Evolutionary conservation across 2,797 vertebrate species (phyloP), one percentile per base, ranked within the genome.

Genomic region (Mus minutoides): DNA sequence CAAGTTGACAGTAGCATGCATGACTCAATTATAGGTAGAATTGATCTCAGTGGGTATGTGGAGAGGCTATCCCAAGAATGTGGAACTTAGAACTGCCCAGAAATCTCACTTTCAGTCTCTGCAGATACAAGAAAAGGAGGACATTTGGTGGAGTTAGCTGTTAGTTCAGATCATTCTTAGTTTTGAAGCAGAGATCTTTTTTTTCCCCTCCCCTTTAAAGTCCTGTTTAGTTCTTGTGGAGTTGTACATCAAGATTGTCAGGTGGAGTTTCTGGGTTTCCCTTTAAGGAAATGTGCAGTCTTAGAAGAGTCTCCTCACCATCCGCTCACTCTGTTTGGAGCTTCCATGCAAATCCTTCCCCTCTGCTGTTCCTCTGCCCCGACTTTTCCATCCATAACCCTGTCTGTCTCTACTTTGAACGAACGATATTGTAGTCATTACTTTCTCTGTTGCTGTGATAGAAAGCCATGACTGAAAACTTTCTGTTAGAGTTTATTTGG

Each of bases 111-210:
- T 69, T 95, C 75, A 49, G 37, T 75, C 24, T 37, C 54, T 54
- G 26, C 8, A 75, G 83, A 92, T 46, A 91, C 46, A 77, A 75
- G 49, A 34, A 43, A 92, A 73, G 60, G 92, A 92, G 91, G 54
- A 88, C 85, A 91, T 79, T 94, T 49, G 52, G 54, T 80, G 9
- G 56, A 40, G 22, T 88, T 77, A 80, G 21, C 58, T 92, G 16
- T 88, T 94, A 88, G 76, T 92, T 62, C 19, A 46, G 95, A 94
- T 92, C 67, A 84, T 87, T 89, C 69, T 88, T 43, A 58, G n/a
- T 93, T 97, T 92, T 96, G 60, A 94, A 96, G 54, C 1, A 13
- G 21, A 43, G 71, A 46, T 90, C 2, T 21, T 13, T 76, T 80
- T 73, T 85, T 56, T n/a, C 10, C 2, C 10, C 2, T 11, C 6